Evolutionary conservation across 2,113 vertebrate species (phyloP).

Genomic region (Zingel zingel): DNA sequence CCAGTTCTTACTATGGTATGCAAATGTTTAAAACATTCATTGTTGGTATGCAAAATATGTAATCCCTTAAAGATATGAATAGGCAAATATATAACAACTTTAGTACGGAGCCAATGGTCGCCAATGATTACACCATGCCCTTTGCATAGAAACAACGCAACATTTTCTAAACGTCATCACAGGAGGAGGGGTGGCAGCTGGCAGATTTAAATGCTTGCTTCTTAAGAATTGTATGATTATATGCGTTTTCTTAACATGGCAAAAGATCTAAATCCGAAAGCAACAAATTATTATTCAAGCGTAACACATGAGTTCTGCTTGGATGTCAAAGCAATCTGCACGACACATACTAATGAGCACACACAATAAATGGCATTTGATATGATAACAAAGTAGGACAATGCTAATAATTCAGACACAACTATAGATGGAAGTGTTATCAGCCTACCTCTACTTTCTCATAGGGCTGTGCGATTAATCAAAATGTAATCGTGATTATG

Average conservation of each 20-base stretch:
- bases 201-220: background rate
- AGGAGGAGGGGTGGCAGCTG: conserved; percentile 7
- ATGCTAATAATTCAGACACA: background rate
- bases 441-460: background rate
- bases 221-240: background rate
- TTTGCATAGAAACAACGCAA: conserved; percentile 3
- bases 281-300: background rate
- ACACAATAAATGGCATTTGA: background rate
- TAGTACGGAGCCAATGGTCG: conserved; percentile 14
- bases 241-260: background rate
- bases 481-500: no score
- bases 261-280: background rate
- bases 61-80: conserved; percentile 55
- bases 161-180: conserved; percentile 7
- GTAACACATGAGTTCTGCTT: background rate
- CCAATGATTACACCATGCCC: conserved; percentile 43
- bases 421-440: background rate
- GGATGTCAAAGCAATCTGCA: background rate
- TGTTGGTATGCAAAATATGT: conserved; percentile 66
- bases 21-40: conserved; percentile 64
- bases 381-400: background rate
- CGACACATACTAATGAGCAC: no score
- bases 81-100: conserved; percentile 51
- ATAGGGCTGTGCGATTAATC: no score
- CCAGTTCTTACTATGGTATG: conserved; percentile 55